Percentiles rank a stretch among this genome's conserved stretches.
Evolutionary conservation across 2,888 invertebrate genomes (phyloP).

Genomic region (Mimachlamys varia): DNA sequence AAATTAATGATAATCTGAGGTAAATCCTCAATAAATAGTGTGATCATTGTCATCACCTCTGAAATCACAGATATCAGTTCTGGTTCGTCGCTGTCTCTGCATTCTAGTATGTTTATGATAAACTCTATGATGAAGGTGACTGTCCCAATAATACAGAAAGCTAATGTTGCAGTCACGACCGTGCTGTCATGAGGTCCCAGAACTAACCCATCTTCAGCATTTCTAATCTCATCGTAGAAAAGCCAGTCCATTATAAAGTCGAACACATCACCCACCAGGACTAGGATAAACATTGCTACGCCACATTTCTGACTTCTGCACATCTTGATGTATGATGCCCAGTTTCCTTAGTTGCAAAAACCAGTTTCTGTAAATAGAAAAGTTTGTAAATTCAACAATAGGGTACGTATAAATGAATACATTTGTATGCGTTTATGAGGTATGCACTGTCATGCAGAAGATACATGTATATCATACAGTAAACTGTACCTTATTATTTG

Average conservation of each 20-base stretch:
- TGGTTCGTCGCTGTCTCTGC: background rate
- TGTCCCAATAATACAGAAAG: background rate
- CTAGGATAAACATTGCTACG: background rate
- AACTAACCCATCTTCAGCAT: background rate
- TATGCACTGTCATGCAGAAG: no score
- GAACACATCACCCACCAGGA: background rate
- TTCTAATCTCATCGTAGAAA: background rate
- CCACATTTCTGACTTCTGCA: background rate
- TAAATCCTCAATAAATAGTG: background rate
- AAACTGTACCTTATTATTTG: no score
- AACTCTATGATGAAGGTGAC: background rate
- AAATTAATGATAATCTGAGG: background rate
- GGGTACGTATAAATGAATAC: no score
- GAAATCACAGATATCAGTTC: background rate
- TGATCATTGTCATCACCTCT: background rate
- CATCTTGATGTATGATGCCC: background rate
- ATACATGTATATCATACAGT: no score
- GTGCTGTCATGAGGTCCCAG: background rate
- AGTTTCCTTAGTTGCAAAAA: no score
- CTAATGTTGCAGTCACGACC: background rate
- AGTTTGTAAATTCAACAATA: background rate
- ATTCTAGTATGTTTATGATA: background rate
- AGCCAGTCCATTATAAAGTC: slow-evolving; percentile 6
- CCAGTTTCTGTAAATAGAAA: background rate
- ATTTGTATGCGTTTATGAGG: no score